Percentiles rank a stretch among this genome's conserved stretches.
Evolutionary conservation across 2,797 vertebrate genomes (phyloP).

Genomic region (Spheniscus humboldti): DNA sequence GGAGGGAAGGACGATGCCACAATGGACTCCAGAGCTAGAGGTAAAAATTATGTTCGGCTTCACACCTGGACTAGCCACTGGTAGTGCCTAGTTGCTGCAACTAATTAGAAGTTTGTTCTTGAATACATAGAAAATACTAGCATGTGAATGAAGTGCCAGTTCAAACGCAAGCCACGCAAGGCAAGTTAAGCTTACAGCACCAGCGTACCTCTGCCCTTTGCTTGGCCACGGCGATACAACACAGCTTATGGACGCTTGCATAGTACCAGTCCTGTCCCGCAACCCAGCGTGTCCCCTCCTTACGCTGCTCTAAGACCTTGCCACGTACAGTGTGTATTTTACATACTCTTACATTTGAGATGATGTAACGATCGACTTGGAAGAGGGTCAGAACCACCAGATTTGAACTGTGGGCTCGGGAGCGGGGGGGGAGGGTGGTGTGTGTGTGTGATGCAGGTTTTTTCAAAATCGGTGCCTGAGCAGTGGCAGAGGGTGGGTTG

Average conservation of each 20-base stretch:
- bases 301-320: fast-evolving
- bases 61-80: neutral
- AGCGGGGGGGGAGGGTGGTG: no score
- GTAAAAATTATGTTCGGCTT: neutral
- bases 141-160: no score
- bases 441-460: fast-evolving
- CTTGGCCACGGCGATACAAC: fast-evolving
- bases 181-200: fast-evolving
- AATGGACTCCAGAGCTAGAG: neutral
- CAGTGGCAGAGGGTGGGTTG: fast-evolving
- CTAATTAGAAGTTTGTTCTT: fast-evolving
- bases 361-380: fast-evolving
- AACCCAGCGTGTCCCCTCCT: fast-evolving
- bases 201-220: neutral
- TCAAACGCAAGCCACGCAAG: fast-evolving
- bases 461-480: fast-evolving
- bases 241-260: fast-evolving
- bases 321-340: fast-evolving
- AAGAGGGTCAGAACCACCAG: no score
- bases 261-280: fast-evolving
- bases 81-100: fast-evolving
- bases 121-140: fast-evolving
- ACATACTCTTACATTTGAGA: fast-evolving
- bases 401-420: fast-evolving
- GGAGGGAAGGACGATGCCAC: neutral